Evolutionary conservation across 2,797 vertebrate genomes (phyloP).

Genomic region (Chaenodraco wilsoni): DNA sequence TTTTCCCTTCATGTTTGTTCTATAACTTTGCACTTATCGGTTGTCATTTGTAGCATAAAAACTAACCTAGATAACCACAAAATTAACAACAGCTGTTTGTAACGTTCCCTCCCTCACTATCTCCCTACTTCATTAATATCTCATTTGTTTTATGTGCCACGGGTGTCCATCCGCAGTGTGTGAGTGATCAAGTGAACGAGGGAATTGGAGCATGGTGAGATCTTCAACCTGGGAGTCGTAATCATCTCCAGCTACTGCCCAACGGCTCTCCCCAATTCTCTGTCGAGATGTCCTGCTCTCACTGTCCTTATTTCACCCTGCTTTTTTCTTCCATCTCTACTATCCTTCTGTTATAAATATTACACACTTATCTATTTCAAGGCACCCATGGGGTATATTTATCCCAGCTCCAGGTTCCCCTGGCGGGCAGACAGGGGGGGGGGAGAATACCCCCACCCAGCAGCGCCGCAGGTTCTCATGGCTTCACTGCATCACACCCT

Average conservation of each 20-base stretch:
- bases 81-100: background rate
- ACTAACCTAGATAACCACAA: too few relatives aligned
- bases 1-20: too few relatives aligned
- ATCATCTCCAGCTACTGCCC: constrained; percentile 56
- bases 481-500: constrained; percentile 46
- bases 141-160: constrained; percentile 4
- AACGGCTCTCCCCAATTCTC: constrained; percentile 17
- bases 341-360: constrained; percentile 39
- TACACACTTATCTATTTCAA: constrained; percentile 49
- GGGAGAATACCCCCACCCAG: constrained; percentile 26
- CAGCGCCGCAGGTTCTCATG: constrained; percentile 59
- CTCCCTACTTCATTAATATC: constrained; percentile 25
- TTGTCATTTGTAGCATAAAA: too few relatives aligned
- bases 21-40: too few relatives aligned
- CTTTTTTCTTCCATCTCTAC: constrained; percentile 14
- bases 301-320: background rate
- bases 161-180: constrained; percentile 35
- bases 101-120: background rate
- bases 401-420: constrained; percentile 45
- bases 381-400: constrained; percentile 52
- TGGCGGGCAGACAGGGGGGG: constrained; percentile 4
- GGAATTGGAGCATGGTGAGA: constrained; percentile 56
- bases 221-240: constrained; percentile 49
- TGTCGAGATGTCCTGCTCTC: constrained; percentile 9
- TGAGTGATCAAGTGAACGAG: constrained; percentile 19